Evolutionary conservation across 1,140 invertebrate species (phyloP).

Genomic region (Drosophila tsacasi): DNA sequence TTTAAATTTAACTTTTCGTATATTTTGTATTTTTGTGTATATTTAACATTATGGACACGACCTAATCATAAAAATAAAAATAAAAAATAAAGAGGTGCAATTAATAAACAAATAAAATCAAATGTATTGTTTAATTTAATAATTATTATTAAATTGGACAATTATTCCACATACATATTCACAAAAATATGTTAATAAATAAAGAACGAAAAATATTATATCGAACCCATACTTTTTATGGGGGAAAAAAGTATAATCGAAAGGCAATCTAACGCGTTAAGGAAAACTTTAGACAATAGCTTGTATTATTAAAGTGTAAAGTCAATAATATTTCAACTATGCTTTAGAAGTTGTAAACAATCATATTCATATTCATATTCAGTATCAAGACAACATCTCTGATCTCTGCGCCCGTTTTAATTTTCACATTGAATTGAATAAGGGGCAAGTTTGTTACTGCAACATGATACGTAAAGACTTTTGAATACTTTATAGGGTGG

Average conservation of each 20-base stretch:
- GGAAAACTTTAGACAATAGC: too few relatives aligned
- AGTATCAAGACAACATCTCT: too few relatives aligned
- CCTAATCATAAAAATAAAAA: background rate
- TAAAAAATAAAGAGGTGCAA: background rate
- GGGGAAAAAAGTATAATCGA: background rate
- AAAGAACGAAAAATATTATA: background rate
- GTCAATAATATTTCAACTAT: too few relatives aligned
- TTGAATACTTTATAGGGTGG: too few relatives aligned
- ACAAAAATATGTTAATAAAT: slow-evolving; percentile 6
- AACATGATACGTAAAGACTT: too few relatives aligned
- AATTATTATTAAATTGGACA: slow-evolving; percentile 2
- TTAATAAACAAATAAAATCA: background rate
- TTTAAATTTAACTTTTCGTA: background rate
- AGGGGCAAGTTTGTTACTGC: too few relatives aligned
- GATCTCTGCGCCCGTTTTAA: too few relatives aligned
- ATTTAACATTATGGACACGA: background rate
- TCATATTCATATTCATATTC: too few relatives aligned
- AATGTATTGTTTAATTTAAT: background rate
- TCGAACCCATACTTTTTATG: background rate
- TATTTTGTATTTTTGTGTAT: background rate
- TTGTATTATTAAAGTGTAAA: too few relatives aligned
- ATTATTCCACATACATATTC: background rate
- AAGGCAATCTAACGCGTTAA: background rate
- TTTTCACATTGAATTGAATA: too few relatives aligned
- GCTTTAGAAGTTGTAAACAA: too few relatives aligned